Evolutionary conservation across 2,797 vertebrate genomes (phyloP), one percentile per base, ranked within the genome.

Genomic region (Notamacropus eugenii): DNA sequence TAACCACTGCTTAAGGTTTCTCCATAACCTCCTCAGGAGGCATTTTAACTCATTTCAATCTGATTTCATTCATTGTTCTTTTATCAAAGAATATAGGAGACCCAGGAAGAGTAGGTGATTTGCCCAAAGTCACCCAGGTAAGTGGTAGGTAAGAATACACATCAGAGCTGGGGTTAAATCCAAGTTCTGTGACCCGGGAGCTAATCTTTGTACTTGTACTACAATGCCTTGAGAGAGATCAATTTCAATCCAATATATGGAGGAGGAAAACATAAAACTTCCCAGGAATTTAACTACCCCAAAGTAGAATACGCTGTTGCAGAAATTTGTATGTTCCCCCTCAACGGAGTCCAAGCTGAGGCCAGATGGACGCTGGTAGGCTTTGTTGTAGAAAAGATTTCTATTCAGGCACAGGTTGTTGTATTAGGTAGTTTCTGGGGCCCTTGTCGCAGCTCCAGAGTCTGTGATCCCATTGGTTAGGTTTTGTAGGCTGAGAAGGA

Each of bases 71-170:
- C 22, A 46, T 82, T 46, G 67, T 82, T 74, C 31, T 22, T 74
- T 6, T 82, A 54, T 67, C 82, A 91, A 40, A 94, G 57, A 11
- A 40, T 46, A 4, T 46, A 0, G 29, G 93, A 97, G 74, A 54
- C 82, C 46, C 34, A 91, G 55, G 55, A 87, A 54, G 57, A 28
- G 62, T 34, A 55, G 31, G 13, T 19, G 34, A 95, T 91, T 31
- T 19, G 55, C 67, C 40, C 93, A 27, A 28, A 92, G 40, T 95
- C 93, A 94, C 67, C 93, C 93, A 94, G 90, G 92, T 90, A 93
- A 93, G 58, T 6, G 62, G 31, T 31, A 62, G 3, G 29, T 82
- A 46, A 82, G 67, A 82, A 24, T 40, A 40, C 24, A 4, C 1
- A 34, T 90, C 92, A 62, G 82, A 94, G 54, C 57, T 9, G 29